Percentiles rank a stretch among this genome's conserved stretches.
Evolutionary conservation across 1,140 invertebrate genomes (phyloP).

Genomic region (Zaprionus tsacasi): DNA sequence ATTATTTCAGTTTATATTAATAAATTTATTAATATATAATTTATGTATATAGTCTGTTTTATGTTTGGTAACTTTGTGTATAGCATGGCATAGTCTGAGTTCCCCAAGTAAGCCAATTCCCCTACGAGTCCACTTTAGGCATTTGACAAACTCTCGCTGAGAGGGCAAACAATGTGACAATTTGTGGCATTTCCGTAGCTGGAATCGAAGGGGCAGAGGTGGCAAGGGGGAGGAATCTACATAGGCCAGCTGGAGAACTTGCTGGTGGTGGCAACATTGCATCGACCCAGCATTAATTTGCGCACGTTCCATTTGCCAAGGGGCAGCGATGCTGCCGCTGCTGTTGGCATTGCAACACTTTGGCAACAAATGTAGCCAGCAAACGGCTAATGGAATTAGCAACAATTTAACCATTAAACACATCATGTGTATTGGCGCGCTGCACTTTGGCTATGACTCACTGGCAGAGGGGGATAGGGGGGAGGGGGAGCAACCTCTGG

Average conservation of each 20-base stretch:
- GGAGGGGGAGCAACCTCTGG: conserved; percentile 22
- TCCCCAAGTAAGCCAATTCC: background rate
- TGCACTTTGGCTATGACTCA: conserved; percentile 53
- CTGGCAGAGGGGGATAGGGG: background rate
- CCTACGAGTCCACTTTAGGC: conserved; percentile 15
- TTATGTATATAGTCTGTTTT: too few species aligned
- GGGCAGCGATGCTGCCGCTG: conserved; percentile 44
- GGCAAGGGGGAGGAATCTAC: background rate
- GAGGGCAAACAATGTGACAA: conserved; percentile 75
- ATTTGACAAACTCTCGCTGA: conserved; percentile 65
- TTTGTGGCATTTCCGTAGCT: conserved; percentile 44
- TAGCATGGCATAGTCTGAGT: background rate
- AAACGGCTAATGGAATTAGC: conserved; percentile 78
- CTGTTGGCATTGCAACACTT: conserved; percentile 68
- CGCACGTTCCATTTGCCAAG: conserved; percentile 72
- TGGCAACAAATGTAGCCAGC: conserved; percentile 73
- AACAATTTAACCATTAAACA: conserved; percentile 83
- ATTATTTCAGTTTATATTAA: too few species aligned
- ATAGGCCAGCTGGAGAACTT: conserved; percentile 40
- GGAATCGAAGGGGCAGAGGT: background rate
- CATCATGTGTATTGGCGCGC: conserved; percentile 80
- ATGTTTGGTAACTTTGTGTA: too few species aligned
- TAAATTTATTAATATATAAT: too few species aligned
- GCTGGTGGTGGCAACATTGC: conserved; percentile 59
- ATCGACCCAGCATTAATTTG: conserved; percentile 77